Conservation (phyloP, 2,797 vertebrate species). For the Dallia pectoralis region DNA sequence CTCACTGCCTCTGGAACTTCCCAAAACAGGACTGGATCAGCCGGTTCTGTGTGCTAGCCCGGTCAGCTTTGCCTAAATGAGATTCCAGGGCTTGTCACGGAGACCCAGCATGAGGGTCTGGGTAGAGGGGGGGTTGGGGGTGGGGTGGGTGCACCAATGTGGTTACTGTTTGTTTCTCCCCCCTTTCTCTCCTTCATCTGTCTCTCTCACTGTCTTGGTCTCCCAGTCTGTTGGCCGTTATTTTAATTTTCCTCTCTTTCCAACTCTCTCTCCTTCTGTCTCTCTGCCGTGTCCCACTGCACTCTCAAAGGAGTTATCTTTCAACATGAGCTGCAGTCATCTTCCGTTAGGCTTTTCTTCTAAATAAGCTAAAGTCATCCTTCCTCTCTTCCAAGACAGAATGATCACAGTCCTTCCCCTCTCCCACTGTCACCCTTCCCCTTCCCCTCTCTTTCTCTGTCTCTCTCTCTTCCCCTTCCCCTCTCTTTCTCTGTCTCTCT, state of each 20-base stretch:
- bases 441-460: slow-evolving; percentile 21
- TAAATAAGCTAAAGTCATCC: slow-evolving; percentile 63
- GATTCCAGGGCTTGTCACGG: slow-evolving; percentile 8
- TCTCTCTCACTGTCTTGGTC: neutral
- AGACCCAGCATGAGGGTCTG: too few relatives aligned
- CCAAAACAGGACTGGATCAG: neutral
- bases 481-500: too few relatives aligned
- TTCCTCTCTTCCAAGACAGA: slow-evolving; percentile 61
- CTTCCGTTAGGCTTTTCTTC: slow-evolving; percentile 24
- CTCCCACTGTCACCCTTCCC: slow-evolving; percentile 26
- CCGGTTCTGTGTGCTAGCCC: neutral
- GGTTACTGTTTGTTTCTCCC: neutral
- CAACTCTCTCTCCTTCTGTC: neutral
- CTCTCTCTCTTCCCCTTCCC: slow-evolving; percentile 7
- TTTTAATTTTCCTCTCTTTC: too few relatives aligned
- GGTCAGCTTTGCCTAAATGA: slow-evolving; percentile 14
- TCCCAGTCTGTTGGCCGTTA: neutral
- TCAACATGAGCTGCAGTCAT: too few relatives aligned
- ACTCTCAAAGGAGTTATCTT: slow-evolving; percentile 28
- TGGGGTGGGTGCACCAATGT: too few relatives aligned
- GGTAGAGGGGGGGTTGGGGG: too few relatives aligned
- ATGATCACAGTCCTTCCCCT: slow-evolving; percentile 50
- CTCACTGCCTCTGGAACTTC: neutral
- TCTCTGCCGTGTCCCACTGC: slow-evolving; percentile 12
- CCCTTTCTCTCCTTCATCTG: neutral